Percentiles rank a stretch among this genome's conserved stretches.
Conservation (phyloP, 2,113 vertebrate species). For the Oryzias woworae region DNA sequence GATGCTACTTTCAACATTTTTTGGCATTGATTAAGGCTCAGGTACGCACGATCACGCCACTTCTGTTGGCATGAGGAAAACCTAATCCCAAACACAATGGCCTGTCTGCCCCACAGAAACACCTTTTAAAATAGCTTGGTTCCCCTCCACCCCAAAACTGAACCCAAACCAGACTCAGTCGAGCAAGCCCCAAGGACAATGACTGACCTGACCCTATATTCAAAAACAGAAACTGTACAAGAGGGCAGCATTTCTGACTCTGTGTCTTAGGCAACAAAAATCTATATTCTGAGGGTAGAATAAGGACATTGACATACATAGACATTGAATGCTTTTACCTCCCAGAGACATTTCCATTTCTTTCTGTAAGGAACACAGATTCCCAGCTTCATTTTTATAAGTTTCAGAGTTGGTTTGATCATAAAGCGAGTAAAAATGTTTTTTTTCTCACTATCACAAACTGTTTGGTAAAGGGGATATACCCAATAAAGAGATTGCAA, state of each 20-base stretch:
- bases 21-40: conserved; percentile 71
- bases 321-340: too few species aligned
- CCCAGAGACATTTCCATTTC: too few species aligned
- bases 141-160: conserved; percentile 31
- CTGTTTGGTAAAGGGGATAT: too few species aligned
- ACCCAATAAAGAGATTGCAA: too few species aligned
- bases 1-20: conserved; percentile 59
- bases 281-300: too few species aligned
- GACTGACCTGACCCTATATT: conserved; percentile 41
- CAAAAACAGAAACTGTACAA: conserved; percentile 11
- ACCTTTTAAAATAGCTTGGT: conserved; percentile 58
- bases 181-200: conserved; percentile 36
- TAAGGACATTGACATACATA: too few species aligned
- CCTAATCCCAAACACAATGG: conserved; percentile 51
- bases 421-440: too few species aligned
- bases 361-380: too few species aligned
- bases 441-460: too few species aligned
- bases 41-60: conserved; percentile 69
- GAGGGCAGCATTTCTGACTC: not conserved
- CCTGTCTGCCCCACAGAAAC: conserved; percentile 50
- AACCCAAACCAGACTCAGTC: conserved; percentile 42
- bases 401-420: too few species aligned
- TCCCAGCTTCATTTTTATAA: too few species aligned
- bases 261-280: too few species aligned
- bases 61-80: conserved; percentile 71